These are phyloP conservation scores for Cataglyphis altisquamis DNA, from an alignment of 2,888 invertebrate genomes.

Conservation along the genomic window DNA sequence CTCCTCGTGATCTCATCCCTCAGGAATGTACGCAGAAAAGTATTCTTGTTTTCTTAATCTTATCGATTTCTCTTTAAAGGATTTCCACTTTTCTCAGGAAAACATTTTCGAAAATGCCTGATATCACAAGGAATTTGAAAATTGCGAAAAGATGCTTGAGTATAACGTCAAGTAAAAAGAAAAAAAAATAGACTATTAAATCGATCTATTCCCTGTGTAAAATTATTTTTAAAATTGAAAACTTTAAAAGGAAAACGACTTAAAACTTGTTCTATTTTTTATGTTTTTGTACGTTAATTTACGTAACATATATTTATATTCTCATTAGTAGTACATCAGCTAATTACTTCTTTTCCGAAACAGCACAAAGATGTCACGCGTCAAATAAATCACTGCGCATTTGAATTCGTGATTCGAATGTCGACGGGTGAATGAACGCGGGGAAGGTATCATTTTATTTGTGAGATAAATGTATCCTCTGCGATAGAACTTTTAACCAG, in stretches of 20 bases:
- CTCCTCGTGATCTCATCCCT: conserved; percentile 65
- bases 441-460: conserved; percentile 4
- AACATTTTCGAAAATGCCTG: neutral
- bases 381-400: conserved; percentile 55
- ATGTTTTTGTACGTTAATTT: neutral
- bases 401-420: conserved; percentile 61
- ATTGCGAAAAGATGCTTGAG: neutral
- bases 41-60: conserved; percentile 64
- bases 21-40: conserved; percentile 59
- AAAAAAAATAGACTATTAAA: neutral
- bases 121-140: neutral
- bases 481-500: neutral
- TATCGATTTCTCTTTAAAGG: conserved; percentile 67
- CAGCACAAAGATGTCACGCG: neutral
- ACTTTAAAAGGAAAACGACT: neutral
- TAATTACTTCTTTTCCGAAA: neutral
- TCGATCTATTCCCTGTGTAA: neutral
- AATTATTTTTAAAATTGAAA: neutral
- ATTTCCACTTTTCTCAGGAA: neutral
- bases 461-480: neutral
- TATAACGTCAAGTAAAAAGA: too few relatives aligned
- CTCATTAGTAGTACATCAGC: neutral
- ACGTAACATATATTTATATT: neutral
- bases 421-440: neutral
- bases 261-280: neutral